phyloP scores from a whole-genome alignment of 2,797 vertebrate species.

The Dallia pectoralis region DNA sequence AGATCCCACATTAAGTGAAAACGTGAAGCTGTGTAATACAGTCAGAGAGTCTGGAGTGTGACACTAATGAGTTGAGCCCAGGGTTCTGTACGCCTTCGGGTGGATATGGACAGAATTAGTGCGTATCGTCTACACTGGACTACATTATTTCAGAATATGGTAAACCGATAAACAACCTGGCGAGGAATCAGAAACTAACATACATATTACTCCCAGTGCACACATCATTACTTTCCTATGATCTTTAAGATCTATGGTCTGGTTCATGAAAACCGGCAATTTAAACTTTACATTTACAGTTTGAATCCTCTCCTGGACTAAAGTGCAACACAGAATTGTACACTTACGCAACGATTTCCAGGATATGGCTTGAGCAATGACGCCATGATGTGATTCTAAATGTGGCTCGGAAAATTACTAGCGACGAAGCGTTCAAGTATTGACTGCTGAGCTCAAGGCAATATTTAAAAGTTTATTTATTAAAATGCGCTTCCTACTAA shows the following conservation, averaged over 20 bases:
- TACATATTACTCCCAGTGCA: neutral
- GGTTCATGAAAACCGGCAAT: neutral
- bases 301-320: neutral
- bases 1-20: conserved; percentile 1
- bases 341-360: conserved; percentile 4
- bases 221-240: neutral
- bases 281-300: neutral
- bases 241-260: neutral
- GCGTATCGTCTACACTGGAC: neutral
- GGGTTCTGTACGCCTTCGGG: neutral
- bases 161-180: neutral
- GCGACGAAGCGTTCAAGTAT: conserved; percentile 14
- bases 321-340: neutral
- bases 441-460: conserved; percentile 15
- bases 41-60: neutral
- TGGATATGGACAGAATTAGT: neutral
- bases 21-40: neutral
- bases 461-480: conserved; percentile 20
- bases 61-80: neutral
- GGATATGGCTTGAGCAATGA: conserved; percentile 1
- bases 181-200: neutral
- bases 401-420: conserved; percentile 6
- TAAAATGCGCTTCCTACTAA: conserved; percentile 23
- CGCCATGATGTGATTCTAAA: neutral
- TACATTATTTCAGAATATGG: neutral